These are phyloP conservation scores for Istiophorus platypterus DNA, from an alignment of 2,113 vertebrate species.

Conservation along the genomic window DNA sequence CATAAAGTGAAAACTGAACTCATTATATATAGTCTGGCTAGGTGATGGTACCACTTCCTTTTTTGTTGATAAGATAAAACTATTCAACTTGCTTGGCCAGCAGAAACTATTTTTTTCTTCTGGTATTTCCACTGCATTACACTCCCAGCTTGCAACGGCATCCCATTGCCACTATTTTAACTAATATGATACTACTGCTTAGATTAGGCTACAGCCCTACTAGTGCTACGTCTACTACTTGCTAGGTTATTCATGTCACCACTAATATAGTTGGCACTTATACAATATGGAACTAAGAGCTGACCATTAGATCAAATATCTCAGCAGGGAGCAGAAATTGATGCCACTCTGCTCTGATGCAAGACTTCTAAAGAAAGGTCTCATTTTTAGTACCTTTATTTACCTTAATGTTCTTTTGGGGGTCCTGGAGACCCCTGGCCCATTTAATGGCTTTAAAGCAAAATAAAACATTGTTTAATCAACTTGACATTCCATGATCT, in stretches of 20 bases:
- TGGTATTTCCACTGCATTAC: background rate
- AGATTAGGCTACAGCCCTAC: background rate
- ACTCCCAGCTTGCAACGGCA: background rate
- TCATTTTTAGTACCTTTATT: background rate
- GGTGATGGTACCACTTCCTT: background rate
- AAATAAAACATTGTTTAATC: background rate
- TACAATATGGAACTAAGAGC: background rate
- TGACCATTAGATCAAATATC: background rate
- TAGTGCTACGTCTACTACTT: background rate
- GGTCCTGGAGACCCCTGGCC: background rate
- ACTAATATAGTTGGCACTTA: background rate
- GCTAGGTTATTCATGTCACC: background rate
- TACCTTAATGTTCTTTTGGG: background rate
- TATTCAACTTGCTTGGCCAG: background rate
- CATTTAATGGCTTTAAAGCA: too few relatives aligned
- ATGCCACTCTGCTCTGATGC: background rate
- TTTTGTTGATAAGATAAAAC: background rate
- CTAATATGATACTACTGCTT: background rate
- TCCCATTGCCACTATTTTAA: background rate
- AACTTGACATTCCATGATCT: background rate
- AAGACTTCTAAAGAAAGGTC: background rate
- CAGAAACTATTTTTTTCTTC: background rate
- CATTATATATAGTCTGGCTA: background rate
- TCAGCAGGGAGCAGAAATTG: background rate
- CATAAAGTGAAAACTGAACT: conserved; percentile 12